Conservation (phyloP, 2,113 vertebrate genomes). For the Dendrocopos noguchii region DNA sequence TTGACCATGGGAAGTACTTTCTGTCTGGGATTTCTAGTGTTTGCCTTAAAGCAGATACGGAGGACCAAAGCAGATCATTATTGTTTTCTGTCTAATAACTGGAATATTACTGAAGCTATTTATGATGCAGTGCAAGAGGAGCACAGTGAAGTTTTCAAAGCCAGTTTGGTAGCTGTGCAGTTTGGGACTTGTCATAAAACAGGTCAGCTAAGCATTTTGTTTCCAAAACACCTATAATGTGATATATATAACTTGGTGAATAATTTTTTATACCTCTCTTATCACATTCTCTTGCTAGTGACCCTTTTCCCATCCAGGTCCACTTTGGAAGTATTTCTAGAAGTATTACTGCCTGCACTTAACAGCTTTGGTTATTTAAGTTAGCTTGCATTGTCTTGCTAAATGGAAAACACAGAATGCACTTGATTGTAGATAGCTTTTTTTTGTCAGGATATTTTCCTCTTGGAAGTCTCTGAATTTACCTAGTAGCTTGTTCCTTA, state of each 20-base stretch:
- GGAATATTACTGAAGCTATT: not conserved
- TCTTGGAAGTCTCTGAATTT: not conserved
- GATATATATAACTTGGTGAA: slow-evolving; percentile 32
- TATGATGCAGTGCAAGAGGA: not conserved
- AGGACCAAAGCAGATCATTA: not conserved
- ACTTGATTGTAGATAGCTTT: not conserved
- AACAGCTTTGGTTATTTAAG: slow-evolving; percentile 44
- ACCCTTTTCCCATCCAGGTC: not conserved
- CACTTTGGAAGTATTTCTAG: not conserved
- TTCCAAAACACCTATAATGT: not conserved
- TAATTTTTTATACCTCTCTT: not conserved
- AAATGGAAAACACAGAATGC: not conserved
- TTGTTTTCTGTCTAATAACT: not conserved
- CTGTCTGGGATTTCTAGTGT: not conserved
- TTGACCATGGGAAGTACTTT: not conserved
- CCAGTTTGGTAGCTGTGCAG: not conserved
- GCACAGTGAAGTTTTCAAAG: not conserved
- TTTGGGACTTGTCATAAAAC: not conserved
- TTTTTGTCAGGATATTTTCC: not conserved
- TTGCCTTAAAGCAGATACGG: not conserved
- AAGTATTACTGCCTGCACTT: not conserved
- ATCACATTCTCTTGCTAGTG: not conserved
- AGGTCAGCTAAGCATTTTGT: not conserved
- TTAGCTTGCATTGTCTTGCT: slow-evolving; percentile 2
- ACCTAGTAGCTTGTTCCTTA: not conserved